Evolutionary conservation across 2,888 invertebrate species (phyloP), one percentile per base, ranked within the genome.

Genomic region (Galeruca laticollis): DNA sequence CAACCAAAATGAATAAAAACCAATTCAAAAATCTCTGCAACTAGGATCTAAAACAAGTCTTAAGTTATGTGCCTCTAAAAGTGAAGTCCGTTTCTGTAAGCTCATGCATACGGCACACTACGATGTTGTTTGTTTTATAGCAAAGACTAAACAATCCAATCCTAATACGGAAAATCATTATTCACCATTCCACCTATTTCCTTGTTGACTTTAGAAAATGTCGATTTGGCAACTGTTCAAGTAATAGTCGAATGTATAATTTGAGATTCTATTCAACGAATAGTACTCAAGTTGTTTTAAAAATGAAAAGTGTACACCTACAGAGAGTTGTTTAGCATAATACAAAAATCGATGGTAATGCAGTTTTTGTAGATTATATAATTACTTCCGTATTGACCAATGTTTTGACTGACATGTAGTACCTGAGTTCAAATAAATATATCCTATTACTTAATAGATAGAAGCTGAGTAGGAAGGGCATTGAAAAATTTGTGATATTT

Each of bases 91-190:
- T 20, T 33, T 20, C 47, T 57, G 64, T 47, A 15, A 21, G 15
- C 56, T 37, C 15, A 26, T 57, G 18, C 35, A 57, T 33, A 66
- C 51, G 51, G 35, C 43, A 13, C 49, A 49, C 57, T 2, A 43
- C 11, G 66, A 51, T 37, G 31, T 51, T 66, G 66, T 66, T 66
- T 76, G 73, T 72, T 72, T 68, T 69, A 57, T 69, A 61, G 69
- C 74, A 75, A 76, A 78, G 77, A 78, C 77, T 78, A 76, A 78
- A 78, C 78, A 78, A 78, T 74, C 75, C 73, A 64, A 72, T 72
- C 73, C 73, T 68, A 73, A 69, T 70, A 69, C 66, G 73, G 73
- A 73, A 70, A 73, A 54, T 69, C 69, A 73, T 72, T 75, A 76
- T 75, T 76, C 72, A 75, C 61, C 56, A 47, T 35, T 63, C 63